Evolutionary conservation across 23 tunicate species (phyloP), one percentile per base, ranked within the genome.

Genomic region (Trididemnum nubilum): DNA sequence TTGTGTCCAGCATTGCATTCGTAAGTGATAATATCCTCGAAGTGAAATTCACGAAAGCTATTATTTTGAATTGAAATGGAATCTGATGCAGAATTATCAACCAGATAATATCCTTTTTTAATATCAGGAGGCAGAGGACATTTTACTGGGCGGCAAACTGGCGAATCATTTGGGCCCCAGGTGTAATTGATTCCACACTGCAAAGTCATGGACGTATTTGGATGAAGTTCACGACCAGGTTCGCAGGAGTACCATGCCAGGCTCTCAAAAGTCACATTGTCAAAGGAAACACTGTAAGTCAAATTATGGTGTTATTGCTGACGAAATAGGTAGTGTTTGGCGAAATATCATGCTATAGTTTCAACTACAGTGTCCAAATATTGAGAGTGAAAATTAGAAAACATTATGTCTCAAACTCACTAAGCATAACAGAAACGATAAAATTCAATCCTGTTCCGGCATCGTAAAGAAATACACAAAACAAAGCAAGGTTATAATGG

Each of bases 171-270:
- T 0, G 84, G 85, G 2, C 85, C 90, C 90, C 90, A 86, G 30
- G 25, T 51, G 33, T 86, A 30, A 51, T 86, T 44, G 24, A 73
- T 49, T 33, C 83, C 78, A 44, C 90, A 86, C 18, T 27, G 32
- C 15, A 86, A 64, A 2, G 1, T 35, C 5, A 72, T 0, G 23
- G 24, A 7, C 0, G 38, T 19, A 1, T 37, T 1, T 1, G 84
- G 82, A 40, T 63, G 23, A 25, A 91, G 28, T 59, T 91, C 87
- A 52, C 34, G 71, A 0, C 97, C 97, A n/a, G 27, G 27, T 36
- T 86, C 87, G 81, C 97, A 91, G 19, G 36, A 49, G 58, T 91
- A 91, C 3, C 22, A 34, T 18, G 83, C 87, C 22, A 36, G 57
- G 27, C 77, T 67, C 35, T 63, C 69, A 51, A 69, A 90, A 21